Evolutionary conservation across 1,140 invertebrate genomes (phyloP).

Genomic region (Melitaea cinxia): DNA sequence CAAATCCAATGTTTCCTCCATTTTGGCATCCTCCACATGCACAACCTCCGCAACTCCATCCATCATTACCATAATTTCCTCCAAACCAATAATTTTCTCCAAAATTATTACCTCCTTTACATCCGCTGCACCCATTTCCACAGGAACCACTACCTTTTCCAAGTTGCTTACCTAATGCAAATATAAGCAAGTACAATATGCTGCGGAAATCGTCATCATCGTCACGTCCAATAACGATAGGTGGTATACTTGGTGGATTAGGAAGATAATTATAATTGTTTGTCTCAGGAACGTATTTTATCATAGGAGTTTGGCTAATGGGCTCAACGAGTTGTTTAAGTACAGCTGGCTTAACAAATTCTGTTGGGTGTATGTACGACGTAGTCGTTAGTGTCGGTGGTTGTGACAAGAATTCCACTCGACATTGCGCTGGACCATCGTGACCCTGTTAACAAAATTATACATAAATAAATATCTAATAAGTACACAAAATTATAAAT

Average conservation of each 20-base stretch:
- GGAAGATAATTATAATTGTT: constrained; percentile 18
- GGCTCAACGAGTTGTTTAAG: constrained; percentile 46
- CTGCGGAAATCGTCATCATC: constrained; percentile 46
- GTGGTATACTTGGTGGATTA: constrained; percentile 34
- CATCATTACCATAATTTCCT: constrained; percentile 18
- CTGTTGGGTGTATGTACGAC: constrained; percentile 42
- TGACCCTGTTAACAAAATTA: constrained; percentile 36
- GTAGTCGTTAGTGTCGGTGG: constrained; percentile 33
- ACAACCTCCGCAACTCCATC: constrained; percentile 13
- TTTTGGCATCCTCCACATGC: constrained; percentile 24
- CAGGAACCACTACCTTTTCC: constrained; percentile 12
- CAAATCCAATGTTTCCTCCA: constrained; percentile 25
- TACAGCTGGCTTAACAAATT: constrained; percentile 51
- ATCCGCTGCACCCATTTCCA: constrained; percentile 13
- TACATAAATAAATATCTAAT: neutral
- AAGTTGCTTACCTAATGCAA: constrained; percentile 44
- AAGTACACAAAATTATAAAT: neutral
- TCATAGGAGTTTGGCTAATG: constrained; percentile 1
- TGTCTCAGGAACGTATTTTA: constrained; percentile 31
- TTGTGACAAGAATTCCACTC: constrained; percentile 37
- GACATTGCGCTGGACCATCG: constrained; percentile 37
- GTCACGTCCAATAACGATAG: constrained; percentile 32
- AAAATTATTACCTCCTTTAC: constrained; percentile 17
- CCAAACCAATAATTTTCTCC: constrained; percentile 26
- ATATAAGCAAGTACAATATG: constrained; percentile 55